Conservation (phyloP, 2,113 vertebrate genomes). For the Oceanodroma tethys region DNA sequence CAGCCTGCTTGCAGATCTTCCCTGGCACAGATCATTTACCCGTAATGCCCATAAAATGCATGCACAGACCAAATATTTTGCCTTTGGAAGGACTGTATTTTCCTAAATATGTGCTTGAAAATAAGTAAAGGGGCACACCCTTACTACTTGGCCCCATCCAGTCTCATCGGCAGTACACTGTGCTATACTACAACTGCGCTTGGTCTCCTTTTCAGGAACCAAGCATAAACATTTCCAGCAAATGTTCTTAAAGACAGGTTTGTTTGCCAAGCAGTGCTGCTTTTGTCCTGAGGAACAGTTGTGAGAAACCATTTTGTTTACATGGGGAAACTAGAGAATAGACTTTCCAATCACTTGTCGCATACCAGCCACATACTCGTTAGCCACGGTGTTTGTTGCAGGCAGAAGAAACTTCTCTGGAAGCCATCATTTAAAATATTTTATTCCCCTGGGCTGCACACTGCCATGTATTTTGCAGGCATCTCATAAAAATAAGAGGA, state of each 20-base stretch:
- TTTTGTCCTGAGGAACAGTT: not conserved
- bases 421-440: slow-evolving; percentile 1
- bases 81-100: not conserved
- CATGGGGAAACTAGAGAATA: not conserved
- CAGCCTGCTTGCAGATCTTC: not conserved
- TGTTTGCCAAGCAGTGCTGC: slow-evolving; percentile 1
- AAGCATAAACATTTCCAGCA: not conserved
- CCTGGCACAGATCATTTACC: not conserved
- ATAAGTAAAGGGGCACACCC: not conserved
- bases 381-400: not conserved
- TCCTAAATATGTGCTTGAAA: not conserved
- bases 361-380: not conserved
- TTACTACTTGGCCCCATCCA: not conserved
- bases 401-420: not conserved
- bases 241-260: slow-evolving; percentile 17
- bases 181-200: not conserved
- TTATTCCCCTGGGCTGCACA: not conserved
- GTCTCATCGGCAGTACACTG: not conserved
- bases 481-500: not conserved
- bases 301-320: slow-evolving; percentile 24
- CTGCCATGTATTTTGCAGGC: not conserved
- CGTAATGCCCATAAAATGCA: not conserved
- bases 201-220: not conserved
- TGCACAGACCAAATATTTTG: not conserved
- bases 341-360: slow-evolving; percentile 21